Conservation (phyloP, 2,113 vertebrate genomes). For the Myxocyprinus asiaticus region DNA sequence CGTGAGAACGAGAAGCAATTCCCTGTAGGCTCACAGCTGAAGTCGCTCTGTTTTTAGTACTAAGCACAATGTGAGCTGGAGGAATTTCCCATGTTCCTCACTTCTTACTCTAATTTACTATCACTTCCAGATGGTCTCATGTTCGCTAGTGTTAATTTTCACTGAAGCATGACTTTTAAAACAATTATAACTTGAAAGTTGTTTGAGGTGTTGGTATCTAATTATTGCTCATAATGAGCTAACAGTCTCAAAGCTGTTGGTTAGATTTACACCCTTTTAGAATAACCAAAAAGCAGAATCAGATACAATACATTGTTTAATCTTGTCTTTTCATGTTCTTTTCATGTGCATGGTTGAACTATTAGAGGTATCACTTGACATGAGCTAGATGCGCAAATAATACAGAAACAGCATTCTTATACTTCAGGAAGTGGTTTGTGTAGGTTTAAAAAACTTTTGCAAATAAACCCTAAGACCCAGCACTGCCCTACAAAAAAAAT, state of each 20-base stretch:
- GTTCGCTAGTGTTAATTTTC: slow-evolving; percentile 8
- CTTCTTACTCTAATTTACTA: neutral
- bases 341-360: neutral
- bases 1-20: slow-evolving; percentile 14
- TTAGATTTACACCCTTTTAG: no score
- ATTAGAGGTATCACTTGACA: neutral
- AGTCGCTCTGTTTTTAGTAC: slow-evolving; percentile 32
- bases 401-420: neutral
- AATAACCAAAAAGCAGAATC: no score
- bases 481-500: no score
- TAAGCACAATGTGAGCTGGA: neutral
- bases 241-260: no score
- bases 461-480: neutral
- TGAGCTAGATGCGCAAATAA: neutral
- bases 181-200: neutral
- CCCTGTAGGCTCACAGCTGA: slow-evolving; percentile 20
- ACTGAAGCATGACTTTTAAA: neutral
- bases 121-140: neutral
- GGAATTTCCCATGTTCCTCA: slow-evolving; percentile 20
- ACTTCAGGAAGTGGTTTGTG: slow-evolving; percentile 11
- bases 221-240: no score
- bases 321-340: neutral
- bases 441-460: neutral
- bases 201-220: slow-evolving; percentile 8
- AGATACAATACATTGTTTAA: neutral